Base-by-base conservation (phyloP, 2,888 invertebrate genomes). In the Drosophila stalkeri region DNA sequence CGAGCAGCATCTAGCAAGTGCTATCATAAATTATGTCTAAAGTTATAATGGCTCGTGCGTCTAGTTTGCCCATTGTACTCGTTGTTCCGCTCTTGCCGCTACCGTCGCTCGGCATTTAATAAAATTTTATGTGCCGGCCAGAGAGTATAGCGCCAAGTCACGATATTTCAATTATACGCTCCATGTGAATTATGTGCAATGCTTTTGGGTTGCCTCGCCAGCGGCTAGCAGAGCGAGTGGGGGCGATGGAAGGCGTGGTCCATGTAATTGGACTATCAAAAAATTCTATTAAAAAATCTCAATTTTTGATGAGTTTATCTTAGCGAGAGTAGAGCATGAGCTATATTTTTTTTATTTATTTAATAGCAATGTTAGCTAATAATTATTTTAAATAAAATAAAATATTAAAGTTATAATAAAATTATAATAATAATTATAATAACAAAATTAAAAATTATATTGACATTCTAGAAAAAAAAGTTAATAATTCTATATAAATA, bases 121-220 rank as follows among this genome's bases (percentile, higher is more conserved):
- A 80, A 76, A 73, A 85, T 78, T 82, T 82, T 64, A 79, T 79
- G 65, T 80, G 57, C 44, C 49, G 60, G 46, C 41, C 67, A 60
- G 49, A 54, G 64, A 54, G 64, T 63, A 60, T 18, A 76, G 64
- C 73, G 88, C 74, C 81, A 73, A 88, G 89, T 87, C 82, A 87
- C 89, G 86, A 88, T 88, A 78, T 82, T 89, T 82, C 86, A 87
- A 87, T 87, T 88, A 89, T 72, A 82, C 81, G 82, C 70, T 61
- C 59, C 63, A 68, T 77, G 69, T 84, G 84, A 84, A 68, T 82
- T 82, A 81, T 83, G 83, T 65, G 74, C 74, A 64, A 39, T 55
- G 65, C 64, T 64, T 52, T 51, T 35, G 4, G 66, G 52, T 18
- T 61, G 60, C 59, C 54, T 64, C 43, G 52, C 33, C 39, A 43